Evolutionary conservation across 2,797 vertebrate genomes (phyloP).

Genomic region (Artibeus jamaicensis): DNA sequence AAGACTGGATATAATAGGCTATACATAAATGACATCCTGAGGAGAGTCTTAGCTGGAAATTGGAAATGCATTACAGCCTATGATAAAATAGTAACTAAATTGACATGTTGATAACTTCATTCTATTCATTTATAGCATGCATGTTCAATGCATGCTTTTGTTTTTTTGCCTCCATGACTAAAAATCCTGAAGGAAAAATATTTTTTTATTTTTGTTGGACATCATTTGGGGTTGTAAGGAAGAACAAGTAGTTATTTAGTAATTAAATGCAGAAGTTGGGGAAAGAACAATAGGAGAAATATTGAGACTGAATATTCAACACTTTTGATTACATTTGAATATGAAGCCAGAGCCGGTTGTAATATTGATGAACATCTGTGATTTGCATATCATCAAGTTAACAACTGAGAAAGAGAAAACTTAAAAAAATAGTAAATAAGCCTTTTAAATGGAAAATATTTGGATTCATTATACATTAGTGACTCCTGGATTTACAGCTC

Average conservation of each 20-base stretch:
- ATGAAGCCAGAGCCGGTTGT: neutral
- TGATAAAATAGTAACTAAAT: neutral
- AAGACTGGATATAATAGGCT: fast-evolving
- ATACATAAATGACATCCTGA: neutral
- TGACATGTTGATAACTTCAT: neutral
- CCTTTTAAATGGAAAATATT: neutral
- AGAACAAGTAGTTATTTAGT: neutral
- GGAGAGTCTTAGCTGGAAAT: neutral
- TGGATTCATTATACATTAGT: neutral
- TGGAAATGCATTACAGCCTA: neutral
- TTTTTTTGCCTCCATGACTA: neutral
- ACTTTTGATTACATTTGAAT: neutral
- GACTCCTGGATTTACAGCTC: neutral
- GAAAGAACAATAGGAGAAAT: neutral
- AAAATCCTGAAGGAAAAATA: neutral
- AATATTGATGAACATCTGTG: neutral
- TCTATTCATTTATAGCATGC: fast-evolving
- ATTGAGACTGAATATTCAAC: neutral
- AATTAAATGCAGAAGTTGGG: neutral
- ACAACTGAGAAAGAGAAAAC: neutral
- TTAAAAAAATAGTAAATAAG: neutral
- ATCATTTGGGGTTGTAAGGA: neutral
- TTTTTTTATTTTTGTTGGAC: neutral
- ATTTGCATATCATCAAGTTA: neutral
- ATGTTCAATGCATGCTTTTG: neutral